Base-by-base conservation (phyloP, 2,888 invertebrate genomes). In the Drosophila histrio region DNA sequence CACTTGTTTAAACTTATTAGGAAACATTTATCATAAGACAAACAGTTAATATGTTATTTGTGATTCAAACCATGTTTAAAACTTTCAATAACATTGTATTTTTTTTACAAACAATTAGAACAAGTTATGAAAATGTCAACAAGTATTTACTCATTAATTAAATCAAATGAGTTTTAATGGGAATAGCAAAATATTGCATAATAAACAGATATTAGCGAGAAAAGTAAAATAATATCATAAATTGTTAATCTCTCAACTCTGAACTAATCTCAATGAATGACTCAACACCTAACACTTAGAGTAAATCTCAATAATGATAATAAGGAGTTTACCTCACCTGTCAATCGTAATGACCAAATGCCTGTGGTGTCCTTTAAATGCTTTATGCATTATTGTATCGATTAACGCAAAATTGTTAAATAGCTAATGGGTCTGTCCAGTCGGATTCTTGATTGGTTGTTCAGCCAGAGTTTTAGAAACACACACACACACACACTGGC, bases 351-450 rank as follows among this genome's bases (percentile, higher is more conserved):
- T 28, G 28, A 30, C 22, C 15, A 54, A 30, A 24, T 17, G 8
- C 8, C 39, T 39, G 39, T 28, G 28, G 32, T 36, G n/a, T 39
- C 9, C 39, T 39, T 47, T 39, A 54, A 53, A 21, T 46, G 54
- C 39, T 46, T 56, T 11, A 39, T 34, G 41, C 17, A 32, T 47
- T 49, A 22, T 28, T 36, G 19, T 61, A 79, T 76, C 63, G 77
- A 67, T 77, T 78, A 80, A 66, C 53, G 30, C 32, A 61, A 61
- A 65, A 59, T 53, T 38, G 43, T 44, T 57, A 50, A 63, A 43
- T 50, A 8, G 59, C 36, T 34, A 39, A 49, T 43, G 46, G 13
- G 53, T 13, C 2, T 41, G 59, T 43, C 15, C 38, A 22, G 26
- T 39, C 53, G 32, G 15, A 54, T 46, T 47, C 24, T 46, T 39